A percentile compares a stretch with the other conserved stretches of the same genome.
These are phyloP conservation scores for Petrocephalus schoutedeni DNA, from an alignment of 2,797 vertebrate genomes.

Conservation along the genomic window DNA sequence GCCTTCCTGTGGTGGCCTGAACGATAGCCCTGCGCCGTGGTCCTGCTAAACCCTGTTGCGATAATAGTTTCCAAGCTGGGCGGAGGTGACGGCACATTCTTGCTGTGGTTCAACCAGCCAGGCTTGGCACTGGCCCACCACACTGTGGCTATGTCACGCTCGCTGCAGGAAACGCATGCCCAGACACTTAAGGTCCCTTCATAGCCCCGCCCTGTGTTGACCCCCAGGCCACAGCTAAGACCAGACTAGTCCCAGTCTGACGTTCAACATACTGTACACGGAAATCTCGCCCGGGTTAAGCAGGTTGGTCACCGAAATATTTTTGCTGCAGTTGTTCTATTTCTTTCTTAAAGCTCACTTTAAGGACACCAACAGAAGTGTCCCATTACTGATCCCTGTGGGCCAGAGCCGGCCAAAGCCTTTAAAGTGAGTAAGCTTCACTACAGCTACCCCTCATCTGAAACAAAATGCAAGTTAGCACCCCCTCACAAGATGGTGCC, in stretches of 20 bases:
- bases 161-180: slow-evolving; percentile 10
- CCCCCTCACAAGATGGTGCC: neutral
- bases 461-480: neutral
- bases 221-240: neutral
- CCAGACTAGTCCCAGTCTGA: neutral
- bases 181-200: neutral
- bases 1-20: slow-evolving; percentile 35
- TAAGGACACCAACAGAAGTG: neutral
- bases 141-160: slow-evolving; percentile 49
- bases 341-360: neutral
- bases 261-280: neutral
- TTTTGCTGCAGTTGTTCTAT: neutral
- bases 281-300: neutral
- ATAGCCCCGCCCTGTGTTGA: neutral
- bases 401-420: neutral
- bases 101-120: slow-evolving; percentile 59
- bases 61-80: slow-evolving; percentile 65
- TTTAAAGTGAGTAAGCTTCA: neutral
- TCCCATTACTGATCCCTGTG: neutral
- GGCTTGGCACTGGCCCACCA: slow-evolving; percentile 40
- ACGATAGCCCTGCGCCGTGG: slow-evolving; percentile 56
- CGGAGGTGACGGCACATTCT: slow-evolving; percentile 48
- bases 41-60: slow-evolving; percentile 52
- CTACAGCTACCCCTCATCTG: neutral
- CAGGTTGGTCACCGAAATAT: neutral